phyloP scores from a whole-genome alignment of 2,797 vertebrate genomes.

The Picus viridis region DNA sequence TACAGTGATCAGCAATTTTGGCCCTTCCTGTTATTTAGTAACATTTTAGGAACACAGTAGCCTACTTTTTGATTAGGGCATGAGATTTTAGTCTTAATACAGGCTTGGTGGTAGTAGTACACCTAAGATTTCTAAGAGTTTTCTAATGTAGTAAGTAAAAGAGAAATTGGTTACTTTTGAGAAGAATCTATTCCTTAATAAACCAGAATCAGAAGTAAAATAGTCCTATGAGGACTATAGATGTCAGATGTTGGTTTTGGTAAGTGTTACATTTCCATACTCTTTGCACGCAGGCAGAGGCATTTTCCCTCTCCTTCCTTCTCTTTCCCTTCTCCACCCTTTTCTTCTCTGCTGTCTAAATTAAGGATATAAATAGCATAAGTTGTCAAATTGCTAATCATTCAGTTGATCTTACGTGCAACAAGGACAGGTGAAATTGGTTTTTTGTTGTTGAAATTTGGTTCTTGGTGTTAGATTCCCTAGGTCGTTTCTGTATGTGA shows the following conservation, averaged over 20 bases:
- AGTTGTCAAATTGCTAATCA: neutral
- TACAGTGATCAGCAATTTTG: neutral
- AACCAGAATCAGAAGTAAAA: neutral
- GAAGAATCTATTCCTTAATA: neutral
- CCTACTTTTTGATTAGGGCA: neutral
- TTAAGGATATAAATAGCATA: neutral
- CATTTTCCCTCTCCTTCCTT: neutral
- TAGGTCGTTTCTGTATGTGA: accelerated
- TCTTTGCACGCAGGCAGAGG: neutral
- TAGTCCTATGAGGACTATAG: neutral
- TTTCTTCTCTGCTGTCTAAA: neutral
- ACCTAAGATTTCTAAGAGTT: neutral
- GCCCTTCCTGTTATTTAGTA: neutral
- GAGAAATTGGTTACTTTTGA: neutral
- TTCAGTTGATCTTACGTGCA: neutral
- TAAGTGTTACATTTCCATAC: neutral
- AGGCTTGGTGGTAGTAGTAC: neutral
- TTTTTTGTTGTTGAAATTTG: neutral
- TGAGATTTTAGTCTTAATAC: neutral
- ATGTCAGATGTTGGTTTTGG: neutral
- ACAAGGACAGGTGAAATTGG: neutral
- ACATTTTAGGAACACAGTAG: neutral
- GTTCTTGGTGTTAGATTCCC: neutral
- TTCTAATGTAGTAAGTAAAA: neutral
- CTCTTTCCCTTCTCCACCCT: too few relatives aligned